Percentiles rank a stretch among this genome's conserved stretches.
These are phyloP conservation scores for Limnephilus auricula DNA, from an alignment of 2,888 invertebrate genomes.

Conservation along the genomic window DNA sequence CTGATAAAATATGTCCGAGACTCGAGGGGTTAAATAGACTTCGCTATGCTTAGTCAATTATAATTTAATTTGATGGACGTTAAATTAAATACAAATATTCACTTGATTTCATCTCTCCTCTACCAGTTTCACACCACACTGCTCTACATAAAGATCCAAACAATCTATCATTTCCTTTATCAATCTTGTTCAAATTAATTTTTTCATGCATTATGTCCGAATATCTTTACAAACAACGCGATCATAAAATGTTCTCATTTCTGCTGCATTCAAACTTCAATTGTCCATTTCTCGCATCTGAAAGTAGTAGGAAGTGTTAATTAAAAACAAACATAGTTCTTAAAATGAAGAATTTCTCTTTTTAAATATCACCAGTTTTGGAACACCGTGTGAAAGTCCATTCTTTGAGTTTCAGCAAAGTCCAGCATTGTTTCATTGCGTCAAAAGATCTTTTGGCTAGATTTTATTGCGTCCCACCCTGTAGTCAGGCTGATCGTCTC, in stretches of 20 bases:
- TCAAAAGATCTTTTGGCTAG: not conserved
- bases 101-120: too few relatives aligned
- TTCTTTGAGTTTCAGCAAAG: slow-evolving; percentile 7
- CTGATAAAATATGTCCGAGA: too few relatives aligned
- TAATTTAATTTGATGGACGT: too few relatives aligned
- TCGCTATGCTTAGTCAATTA: too few relatives aligned
- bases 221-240: not conserved
- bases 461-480: not conserved
- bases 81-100: too few relatives aligned
- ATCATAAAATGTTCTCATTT: not conserved
- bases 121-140: too few relatives aligned
- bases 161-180: too few relatives aligned
- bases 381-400: not conserved
- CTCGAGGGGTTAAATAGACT: too few relatives aligned
- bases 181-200: not conserved
- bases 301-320: not conserved
- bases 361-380: not conserved
- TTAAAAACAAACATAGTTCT: not conserved
- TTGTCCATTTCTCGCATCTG: not conserved
- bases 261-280: not conserved
- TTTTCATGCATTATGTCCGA: not conserved
- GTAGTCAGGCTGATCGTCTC: not conserved
- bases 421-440: slow-evolving; percentile 18
- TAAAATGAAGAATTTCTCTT: not conserved
- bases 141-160: not conserved